Percentiles rank a stretch among this genome's conserved stretches.
Conservation (phyloP, 2,888 invertebrate species). For the Sinhomidia bicolor region DNA sequence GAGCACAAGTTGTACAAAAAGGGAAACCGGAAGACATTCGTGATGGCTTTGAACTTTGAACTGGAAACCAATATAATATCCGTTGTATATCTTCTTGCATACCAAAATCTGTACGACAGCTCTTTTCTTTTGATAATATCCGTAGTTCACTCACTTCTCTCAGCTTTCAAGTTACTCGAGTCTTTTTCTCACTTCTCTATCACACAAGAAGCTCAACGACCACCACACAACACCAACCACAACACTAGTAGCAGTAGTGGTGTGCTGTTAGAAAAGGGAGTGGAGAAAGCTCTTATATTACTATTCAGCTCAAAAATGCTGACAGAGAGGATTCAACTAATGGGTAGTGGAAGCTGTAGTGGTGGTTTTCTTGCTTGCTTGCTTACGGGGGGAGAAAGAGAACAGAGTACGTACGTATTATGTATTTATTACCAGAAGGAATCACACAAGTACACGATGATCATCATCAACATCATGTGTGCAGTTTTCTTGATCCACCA, state of each 20-base stretch:
- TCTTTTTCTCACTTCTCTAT: not conserved
- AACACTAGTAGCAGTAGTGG: not conserved
- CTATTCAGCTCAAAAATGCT: slow-evolving; percentile 44
- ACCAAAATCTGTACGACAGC: slow-evolving; percentile 32
- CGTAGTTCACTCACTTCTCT: slow-evolving; percentile 6
- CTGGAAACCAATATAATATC: slow-evolving; percentile 75
- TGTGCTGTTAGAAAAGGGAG: not conserved
- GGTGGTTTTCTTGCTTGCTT: not conserved
- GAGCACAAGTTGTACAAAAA: slow-evolving; percentile 37
- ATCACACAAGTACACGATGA: slow-evolving; percentile 26
- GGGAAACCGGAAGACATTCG: slow-evolving; percentile 72
- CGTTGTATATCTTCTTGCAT: slow-evolving; percentile 55
- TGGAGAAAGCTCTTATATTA: slow-evolving; percentile 35
- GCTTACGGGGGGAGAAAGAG: too few species aligned
- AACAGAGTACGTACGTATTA: not conserved
- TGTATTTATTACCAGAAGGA: slow-evolving; percentile 28
- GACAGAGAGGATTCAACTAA: slow-evolving; percentile 43
- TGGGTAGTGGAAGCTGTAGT: not conserved
- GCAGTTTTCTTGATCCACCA: slow-evolving; percentile 31
- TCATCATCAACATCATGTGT: too few species aligned
- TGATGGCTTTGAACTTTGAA: slow-evolving; percentile 75
- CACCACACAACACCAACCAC: slow-evolving; percentile 2
- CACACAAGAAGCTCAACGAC: not conserved
- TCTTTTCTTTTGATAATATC: slow-evolving; percentile 45
- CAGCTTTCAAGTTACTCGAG: too few species aligned